phyloP scores from a whole-genome alignment of 2,797 vertebrate species.

The Helarctos malayanus region DNA sequence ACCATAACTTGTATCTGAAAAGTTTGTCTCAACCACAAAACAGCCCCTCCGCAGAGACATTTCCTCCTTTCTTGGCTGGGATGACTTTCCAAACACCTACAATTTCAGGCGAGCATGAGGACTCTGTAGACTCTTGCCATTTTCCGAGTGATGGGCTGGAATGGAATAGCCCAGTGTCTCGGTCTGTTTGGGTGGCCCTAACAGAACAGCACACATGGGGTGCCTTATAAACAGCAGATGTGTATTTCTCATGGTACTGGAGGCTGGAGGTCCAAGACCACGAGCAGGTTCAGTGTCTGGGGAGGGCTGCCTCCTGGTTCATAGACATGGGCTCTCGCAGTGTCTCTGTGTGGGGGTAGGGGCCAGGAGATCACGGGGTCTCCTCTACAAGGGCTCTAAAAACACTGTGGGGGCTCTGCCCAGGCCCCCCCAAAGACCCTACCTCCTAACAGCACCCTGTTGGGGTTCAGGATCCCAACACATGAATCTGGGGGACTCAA shows the following conservation, averaged over 20 bases:
- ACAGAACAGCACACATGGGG: background rate
- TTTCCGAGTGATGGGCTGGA: background rate
- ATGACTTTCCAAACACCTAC: background rate
- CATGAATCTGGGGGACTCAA: background rate
- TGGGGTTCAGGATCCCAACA: background rate
- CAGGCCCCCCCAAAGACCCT: background rate
- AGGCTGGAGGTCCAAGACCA: background rate
- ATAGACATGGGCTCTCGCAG: fast-evolving
- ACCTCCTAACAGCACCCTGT: background rate
- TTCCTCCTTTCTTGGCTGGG: background rate
- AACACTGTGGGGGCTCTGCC: background rate
- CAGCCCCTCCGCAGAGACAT: no score
- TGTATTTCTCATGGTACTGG: background rate
- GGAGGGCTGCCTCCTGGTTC: background rate
- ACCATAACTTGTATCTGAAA: background rate
- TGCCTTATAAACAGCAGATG: background rate
- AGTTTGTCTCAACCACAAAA: background rate
- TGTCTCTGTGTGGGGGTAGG: background rate
- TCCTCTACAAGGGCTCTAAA: background rate
- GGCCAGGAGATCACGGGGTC: background rate
- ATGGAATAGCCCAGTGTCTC: background rate
- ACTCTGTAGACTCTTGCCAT: background rate
- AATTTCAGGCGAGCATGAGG: no score
- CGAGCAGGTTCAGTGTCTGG: background rate
- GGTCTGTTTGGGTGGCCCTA: background rate